These are phyloP conservation scores for Takifugu ocellatus DNA, from an alignment of 2,797 vertebrate species.

Conservation along the genomic window DNA sequence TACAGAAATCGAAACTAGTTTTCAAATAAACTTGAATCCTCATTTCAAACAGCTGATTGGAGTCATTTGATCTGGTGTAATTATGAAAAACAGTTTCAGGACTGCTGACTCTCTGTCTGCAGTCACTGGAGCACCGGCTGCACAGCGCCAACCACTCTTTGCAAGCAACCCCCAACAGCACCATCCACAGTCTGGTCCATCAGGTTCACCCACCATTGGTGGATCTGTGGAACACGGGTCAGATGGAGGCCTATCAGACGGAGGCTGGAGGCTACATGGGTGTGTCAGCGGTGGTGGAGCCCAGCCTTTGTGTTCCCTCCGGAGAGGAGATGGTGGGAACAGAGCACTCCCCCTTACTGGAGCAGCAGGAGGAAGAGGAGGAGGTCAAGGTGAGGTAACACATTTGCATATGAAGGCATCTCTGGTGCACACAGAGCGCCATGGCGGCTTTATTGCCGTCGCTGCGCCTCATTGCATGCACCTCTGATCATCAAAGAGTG, in stretches of 20 bases:
- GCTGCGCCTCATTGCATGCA: not conserved
- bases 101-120: constrained; percentile 12
- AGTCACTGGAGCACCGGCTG: constrained; percentile 78
- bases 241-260: constrained; percentile 75
- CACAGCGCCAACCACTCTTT: constrained; percentile 79
- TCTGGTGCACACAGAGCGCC: constrained; percentile 6
- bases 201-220: constrained; percentile 81
- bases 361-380: constrained; percentile 86
- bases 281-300: constrained; percentile 81
- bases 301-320: constrained; percentile 60
- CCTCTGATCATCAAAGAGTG: too few relatives aligned
- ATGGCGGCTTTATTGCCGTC: not conserved
- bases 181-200: constrained; percentile 78
- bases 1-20: not conserved
- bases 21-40: not conserved
- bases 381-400: constrained; percentile 72
- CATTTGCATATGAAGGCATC: constrained; percentile 27
- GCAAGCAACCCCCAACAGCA: constrained; percentile 83
- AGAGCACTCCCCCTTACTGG: constrained; percentile 86
- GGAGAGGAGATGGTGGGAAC: constrained; percentile 79
- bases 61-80: not conserved
- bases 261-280: constrained; percentile 83
- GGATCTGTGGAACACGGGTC: constrained; percentile 85
- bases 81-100: too few relatives aligned
- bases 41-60: not conserved